Evolutionary conservation across 2,113 vertebrate species (phyloP), one percentile per base, ranked within the genome.

Genomic region (Centropus bengalensis): DNA sequence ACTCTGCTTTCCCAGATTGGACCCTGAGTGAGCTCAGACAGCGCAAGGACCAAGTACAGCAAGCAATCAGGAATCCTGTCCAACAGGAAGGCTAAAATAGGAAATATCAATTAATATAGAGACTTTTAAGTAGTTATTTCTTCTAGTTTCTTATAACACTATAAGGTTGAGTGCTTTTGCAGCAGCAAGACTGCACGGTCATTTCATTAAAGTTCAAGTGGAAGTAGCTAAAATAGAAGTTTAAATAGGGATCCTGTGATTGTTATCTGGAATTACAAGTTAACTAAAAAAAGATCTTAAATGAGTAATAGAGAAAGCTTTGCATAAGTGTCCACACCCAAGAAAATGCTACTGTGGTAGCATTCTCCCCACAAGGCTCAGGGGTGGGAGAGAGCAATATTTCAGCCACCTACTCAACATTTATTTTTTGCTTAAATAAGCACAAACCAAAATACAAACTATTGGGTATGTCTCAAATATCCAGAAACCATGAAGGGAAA

Each of bases 201-300:
- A 68, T 93, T 92, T 87, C 26, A 40, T 32, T 40, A 78, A 44
- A 62, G 58, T 60, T 51, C 86, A 81, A 91, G 66, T 40, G 27
- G 92, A 96, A 86, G 64, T 24, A 88, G 49, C 55, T 87, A 94
- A 95, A 96, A 51, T 11, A 79, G 27, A 82, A 80, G 38, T 89
- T 14, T 45, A 94, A 96, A 74, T 68, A 79, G 24, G 62, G 66
- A 91, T 88, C 88, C 78, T 95, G 81, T 78, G 79, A 86, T 86
- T 91, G 56, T 56, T 93, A 78, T 44, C 79, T 81, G 49, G 38
- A 94, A 67, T 56, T 82, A 58, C 75, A 52, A 10, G 32, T 49
- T 38, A 82, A 60, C 49, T 88, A 86, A 51, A 91, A 93, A 93
- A 55, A 94, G n/a, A 15, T 81, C 42, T 93, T 80, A 71, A 83